These are phyloP conservation scores for Trematomus bernacchii DNA, from an alignment of 2,797 vertebrate genomes.

Conservation along the genomic window DNA sequence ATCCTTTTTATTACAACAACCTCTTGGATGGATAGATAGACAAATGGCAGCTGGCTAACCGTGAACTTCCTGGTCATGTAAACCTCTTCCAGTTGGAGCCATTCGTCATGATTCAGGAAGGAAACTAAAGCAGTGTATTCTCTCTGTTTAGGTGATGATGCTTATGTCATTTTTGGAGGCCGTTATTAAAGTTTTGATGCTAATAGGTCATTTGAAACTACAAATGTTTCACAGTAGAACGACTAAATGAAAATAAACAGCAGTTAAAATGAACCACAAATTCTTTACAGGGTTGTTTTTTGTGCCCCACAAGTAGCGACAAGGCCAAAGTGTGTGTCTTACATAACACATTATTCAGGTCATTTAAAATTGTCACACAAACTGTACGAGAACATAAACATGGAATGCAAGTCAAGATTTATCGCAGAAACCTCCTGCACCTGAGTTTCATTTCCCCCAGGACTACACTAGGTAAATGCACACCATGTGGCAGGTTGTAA, in stretches of 20 bases:
- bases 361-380: neutral
- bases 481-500: conserved; percentile 59
- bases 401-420: neutral
- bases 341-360: neutral
- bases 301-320: neutral
- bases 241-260: neutral
- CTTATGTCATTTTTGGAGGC: neutral
- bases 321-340: neutral
- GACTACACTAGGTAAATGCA: conserved; percentile 53
- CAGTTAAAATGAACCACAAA: too few relatives aligned
- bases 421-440: neutral
- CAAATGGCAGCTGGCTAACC: conserved; percentile 57
- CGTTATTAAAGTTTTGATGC: neutral
- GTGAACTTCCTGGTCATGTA: conserved; percentile 62
- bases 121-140: conserved; percentile 22
- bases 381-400: neutral
- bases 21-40: conserved; percentile 15
- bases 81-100: conserved; percentile 52
- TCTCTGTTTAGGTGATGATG: conserved; percentile 6
- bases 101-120: conserved; percentile 50
- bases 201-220: neutral
- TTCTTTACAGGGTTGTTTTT: neutral
- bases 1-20: neutral
- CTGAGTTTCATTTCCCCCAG: conserved; percentile 41
- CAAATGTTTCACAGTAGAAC: neutral